Evolutionary conservation across 2,113 vertebrate species (phyloP).

Genomic region (Ranitomeya variabilis): DNA sequence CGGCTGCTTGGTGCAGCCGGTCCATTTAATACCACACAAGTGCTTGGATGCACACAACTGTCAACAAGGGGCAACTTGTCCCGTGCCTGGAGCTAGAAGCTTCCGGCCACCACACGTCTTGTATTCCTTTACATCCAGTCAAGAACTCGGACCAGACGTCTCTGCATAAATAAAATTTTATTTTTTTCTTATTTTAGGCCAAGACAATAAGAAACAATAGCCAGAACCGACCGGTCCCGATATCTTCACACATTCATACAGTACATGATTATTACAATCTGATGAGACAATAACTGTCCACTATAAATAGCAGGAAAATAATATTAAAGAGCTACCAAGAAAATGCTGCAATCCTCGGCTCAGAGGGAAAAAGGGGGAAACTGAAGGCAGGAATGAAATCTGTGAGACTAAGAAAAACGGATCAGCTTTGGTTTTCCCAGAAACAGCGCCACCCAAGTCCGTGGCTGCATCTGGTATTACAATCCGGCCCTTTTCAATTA

Average conservation of each 20-base stretch:
- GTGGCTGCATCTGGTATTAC: too few species aligned
- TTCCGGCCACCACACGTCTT: background rate
- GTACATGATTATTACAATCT: background rate
- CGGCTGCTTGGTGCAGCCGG: too few species aligned
- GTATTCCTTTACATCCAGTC: background rate
- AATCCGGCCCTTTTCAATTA: too few species aligned
- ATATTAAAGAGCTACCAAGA: background rate
- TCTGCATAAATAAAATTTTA: constrained; percentile 57
- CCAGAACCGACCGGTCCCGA: background rate
- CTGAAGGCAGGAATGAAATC: background rate
- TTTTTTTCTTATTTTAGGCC: background rate
- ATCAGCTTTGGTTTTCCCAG: too few species aligned
- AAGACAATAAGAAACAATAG: background rate
- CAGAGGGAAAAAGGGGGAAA: background rate
- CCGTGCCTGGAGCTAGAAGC: too few species aligned
- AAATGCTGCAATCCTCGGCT: background rate
- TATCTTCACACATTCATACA: background rate
- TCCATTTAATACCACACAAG: too few species aligned
- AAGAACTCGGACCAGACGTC: background rate
- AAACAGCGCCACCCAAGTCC: too few species aligned
- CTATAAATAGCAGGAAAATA: background rate
- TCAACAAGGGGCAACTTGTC: too few species aligned
- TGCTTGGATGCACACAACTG: too few species aligned
- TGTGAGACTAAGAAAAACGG: background rate
- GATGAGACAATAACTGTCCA: background rate